phyloP scores from a whole-genome alignment of 1,140 invertebrate species.

The Charaxes varanes region DNA sequence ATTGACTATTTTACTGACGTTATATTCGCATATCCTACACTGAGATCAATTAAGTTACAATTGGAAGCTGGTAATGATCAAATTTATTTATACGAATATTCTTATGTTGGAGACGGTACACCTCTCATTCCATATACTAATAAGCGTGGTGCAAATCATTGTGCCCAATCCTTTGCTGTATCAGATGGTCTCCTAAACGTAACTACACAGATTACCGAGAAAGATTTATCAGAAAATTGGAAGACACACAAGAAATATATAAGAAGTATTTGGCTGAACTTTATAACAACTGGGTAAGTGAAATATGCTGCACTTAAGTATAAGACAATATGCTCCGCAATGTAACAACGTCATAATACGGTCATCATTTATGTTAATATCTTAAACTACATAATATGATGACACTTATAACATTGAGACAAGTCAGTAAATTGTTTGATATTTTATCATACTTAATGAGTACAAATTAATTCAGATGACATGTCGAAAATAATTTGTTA shows the following conservation, averaged over 20 bases:
- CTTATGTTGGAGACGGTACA: conserved; percentile 22
- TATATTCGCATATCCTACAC: conserved; percentile 27
- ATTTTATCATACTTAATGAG: too few species aligned
- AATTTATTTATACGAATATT: conserved; percentile 46
- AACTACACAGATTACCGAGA: conserved; percentile 11
- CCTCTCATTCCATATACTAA: conserved; percentile 21
- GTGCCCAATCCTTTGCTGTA: conserved; percentile 28
- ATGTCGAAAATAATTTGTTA: too few species aligned
- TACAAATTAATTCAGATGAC: too few species aligned
- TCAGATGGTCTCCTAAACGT: conserved; percentile 17
- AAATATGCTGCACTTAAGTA: neutral
- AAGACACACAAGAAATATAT: conserved; percentile 21
- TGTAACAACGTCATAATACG: too few species aligned
- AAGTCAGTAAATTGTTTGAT: too few species aligned
- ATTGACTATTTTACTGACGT: conserved; percentile 42
- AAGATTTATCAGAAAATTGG: conserved; percentile 16
- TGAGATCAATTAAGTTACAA: conserved; percentile 32
- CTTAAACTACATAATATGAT: too few species aligned
- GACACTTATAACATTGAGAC: too few species aligned
- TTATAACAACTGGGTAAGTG: conserved; percentile 38
- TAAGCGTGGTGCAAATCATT: conserved; percentile 29
- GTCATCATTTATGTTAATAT: too few species aligned
- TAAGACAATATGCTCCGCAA: too few species aligned
- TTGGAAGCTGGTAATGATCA: conserved; percentile 31
- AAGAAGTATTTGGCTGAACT: conserved; percentile 33